Percentiles rank a stretch among this genome's conserved stretches.
Conservation (phyloP, 2,888 invertebrate genomes). For the Caprella mutica region DNA sequence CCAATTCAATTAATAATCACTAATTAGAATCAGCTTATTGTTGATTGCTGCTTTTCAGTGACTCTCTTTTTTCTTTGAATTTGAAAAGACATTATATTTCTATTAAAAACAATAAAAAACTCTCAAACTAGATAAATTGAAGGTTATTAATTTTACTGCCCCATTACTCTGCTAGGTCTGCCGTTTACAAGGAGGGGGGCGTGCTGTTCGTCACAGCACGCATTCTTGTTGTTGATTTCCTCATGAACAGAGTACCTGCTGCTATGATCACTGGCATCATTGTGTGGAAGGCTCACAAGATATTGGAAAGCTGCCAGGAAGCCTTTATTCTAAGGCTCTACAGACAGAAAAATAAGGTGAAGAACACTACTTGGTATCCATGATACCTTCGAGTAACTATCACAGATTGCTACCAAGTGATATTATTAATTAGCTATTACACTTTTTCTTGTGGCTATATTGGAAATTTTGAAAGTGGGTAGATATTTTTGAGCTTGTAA, state of each 20-base stretch:
- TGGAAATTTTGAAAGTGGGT: too few relatives aligned
- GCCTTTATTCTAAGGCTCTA: slow-evolving; percentile 86
- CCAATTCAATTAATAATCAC: too few relatives aligned
- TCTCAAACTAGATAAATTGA: too few relatives aligned
- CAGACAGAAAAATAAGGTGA: slow-evolving; percentile 78
- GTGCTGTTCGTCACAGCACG: slow-evolving; percentile 86
- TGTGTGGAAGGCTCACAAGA: slow-evolving; percentile 37
- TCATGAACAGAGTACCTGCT: slow-evolving; percentile 80
- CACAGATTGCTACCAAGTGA: not conserved
- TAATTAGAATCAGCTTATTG: too few relatives aligned
- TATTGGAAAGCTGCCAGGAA: slow-evolving; percentile 75
- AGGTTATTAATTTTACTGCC: too few relatives aligned
- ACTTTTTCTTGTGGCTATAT: slow-evolving; percentile 39
- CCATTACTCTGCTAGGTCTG: slow-evolving; percentile 39
- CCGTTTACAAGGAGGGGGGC: slow-evolving; percentile 82
- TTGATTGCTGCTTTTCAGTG: too few relatives aligned
- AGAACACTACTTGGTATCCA: not conserved
- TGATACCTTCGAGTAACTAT: too few relatives aligned
- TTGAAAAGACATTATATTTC: too few relatives aligned
- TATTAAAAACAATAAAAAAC: too few relatives aligned
- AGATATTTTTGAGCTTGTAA: too few relatives aligned
- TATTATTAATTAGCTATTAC: slow-evolving; percentile 12
- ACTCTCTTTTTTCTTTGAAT: too few relatives aligned
- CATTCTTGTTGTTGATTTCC: slow-evolving; percentile 87
- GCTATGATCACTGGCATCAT: slow-evolving; percentile 60